Percentiles rank a stretch among this genome's conserved stretches.
Evolutionary conservation across 2,888 invertebrate genomes (phyloP).

Genomic region (Cryptocephalus primarius): DNA sequence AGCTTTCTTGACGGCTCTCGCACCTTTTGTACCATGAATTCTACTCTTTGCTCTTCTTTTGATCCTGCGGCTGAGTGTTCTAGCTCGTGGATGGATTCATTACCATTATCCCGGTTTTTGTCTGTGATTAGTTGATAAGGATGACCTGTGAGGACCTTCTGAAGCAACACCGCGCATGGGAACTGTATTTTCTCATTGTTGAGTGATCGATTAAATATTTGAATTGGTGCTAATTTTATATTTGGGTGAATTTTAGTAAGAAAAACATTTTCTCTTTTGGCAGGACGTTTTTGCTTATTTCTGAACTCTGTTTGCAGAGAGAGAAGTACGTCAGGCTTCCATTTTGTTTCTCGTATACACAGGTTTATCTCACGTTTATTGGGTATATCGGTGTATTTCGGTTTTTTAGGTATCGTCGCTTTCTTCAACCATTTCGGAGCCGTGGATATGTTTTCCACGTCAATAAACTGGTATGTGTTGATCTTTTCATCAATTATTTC

Average conservation of each 20-base stretch:
- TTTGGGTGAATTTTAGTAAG: too few species aligned
- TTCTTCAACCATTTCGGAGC: conserved; percentile 42
- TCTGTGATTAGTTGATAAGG: conserved; percentile 54
- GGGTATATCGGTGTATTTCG: too few species aligned
- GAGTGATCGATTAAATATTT: conserved; percentile 25
- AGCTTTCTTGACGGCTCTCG: conserved; percentile 12
- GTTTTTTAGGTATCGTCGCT: conserved; percentile 15
- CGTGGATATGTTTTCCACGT: conserved; percentile 39
- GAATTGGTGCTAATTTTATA: conserved; percentile 15
- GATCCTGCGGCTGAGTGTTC: conserved; percentile 56
- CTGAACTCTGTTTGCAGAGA: conserved; percentile 48
- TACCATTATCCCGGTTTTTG: conserved; percentile 41
- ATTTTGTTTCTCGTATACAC: conserved; percentile 52
- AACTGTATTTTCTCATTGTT: conserved; percentile 36
- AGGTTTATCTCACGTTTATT: conserved; percentile 19
- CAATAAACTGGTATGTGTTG: conserved; percentile 29
- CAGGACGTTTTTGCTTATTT: too few species aligned
- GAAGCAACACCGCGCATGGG: conserved; percentile 49
- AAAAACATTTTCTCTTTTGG: too few species aligned
- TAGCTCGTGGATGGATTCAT: conserved; percentile 60
- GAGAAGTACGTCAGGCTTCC: conserved; percentile 52
- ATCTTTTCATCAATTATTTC: conserved; percentile 36
- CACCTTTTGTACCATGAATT: too few species aligned
- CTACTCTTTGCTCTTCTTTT: conserved; percentile 43
- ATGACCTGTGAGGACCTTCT: conserved; percentile 57